Percentiles rank a stretch among this genome's conserved stretches.
phyloP scores from a whole-genome alignment of 2,888 invertebrate species.

The Melanargia galathea region DNA sequence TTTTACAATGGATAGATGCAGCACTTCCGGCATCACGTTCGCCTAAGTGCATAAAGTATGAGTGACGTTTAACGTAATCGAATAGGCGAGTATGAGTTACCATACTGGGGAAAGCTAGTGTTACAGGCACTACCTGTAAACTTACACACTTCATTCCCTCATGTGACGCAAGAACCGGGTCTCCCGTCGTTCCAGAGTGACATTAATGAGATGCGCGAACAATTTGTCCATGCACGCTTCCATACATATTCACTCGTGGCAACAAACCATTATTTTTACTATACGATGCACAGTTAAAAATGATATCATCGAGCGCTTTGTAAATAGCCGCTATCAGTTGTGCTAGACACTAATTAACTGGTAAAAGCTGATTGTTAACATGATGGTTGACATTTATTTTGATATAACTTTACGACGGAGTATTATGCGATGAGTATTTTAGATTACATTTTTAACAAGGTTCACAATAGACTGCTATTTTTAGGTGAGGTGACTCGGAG shows the following conservation, averaged over 20 bases:
- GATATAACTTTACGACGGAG: slow-evolving; percentile 1
- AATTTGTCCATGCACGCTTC: slow-evolving; percentile 62
- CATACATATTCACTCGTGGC: slow-evolving; percentile 44
- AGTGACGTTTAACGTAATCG: slow-evolving; percentile 48
- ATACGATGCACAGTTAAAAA: slow-evolving; percentile 24
- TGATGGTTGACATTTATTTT: slow-evolving; percentile 12
- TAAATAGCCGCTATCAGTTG: slow-evolving; percentile 26
- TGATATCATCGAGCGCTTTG: slow-evolving; percentile 30
- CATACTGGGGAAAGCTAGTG: slow-evolving; percentile 42
- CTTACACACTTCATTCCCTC: slow-evolving; percentile 37
- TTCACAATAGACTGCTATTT: background rate
- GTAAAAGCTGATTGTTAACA: slow-evolving; percentile 17
- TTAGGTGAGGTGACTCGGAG: background rate
- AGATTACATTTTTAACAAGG: background rate
- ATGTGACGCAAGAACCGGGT: slow-evolving; percentile 34
- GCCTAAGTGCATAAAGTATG: slow-evolving; percentile 6
- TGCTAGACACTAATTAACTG: slow-evolving; percentile 23
- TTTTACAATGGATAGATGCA: background rate
- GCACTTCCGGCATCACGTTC: background rate
- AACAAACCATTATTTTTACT: slow-evolving; percentile 32
- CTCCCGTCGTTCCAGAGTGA: slow-evolving; percentile 46
- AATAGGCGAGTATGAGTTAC: slow-evolving; percentile 43
- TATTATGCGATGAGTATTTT: background rate
- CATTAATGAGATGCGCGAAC: slow-evolving; percentile 60
- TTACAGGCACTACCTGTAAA: slow-evolving; percentile 39